Evolutionary conservation across 1,140 invertebrate genomes (phyloP).

Genomic region (Penaeus vannamei): DNA sequence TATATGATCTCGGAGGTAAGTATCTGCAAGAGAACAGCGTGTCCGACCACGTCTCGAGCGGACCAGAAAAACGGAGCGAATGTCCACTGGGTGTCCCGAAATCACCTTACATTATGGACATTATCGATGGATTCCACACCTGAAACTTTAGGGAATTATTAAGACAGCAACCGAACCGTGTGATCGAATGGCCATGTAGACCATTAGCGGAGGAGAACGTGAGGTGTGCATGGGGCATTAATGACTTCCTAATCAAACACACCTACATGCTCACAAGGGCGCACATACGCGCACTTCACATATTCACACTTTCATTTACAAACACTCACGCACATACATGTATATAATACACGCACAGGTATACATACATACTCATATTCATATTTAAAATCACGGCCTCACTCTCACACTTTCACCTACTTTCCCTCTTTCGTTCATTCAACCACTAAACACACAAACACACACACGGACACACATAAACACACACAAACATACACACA

Average conservation of each 20-base stretch:
- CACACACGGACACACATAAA: too few relatives aligned
- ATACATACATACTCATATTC: not conserved
- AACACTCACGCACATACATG: not conserved
- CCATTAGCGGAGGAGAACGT: not conserved
- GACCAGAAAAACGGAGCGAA: too few relatives aligned
- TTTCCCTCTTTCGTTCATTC: not conserved
- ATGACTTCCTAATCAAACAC: conserved; percentile 10
- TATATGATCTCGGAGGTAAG: too few relatives aligned
- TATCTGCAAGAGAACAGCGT: too few relatives aligned
- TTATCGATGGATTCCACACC: too few relatives aligned
- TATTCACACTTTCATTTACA: conserved; percentile 19
- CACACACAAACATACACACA: too few relatives aligned
- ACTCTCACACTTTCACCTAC: not conserved
- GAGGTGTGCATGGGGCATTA: not conserved
- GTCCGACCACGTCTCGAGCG: too few relatives aligned
- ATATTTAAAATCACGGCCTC: not conserved
- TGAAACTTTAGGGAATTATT: too few relatives aligned
- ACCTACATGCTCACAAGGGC: conserved; percentile 23
- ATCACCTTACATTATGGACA: too few relatives aligned
- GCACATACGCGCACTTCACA: conserved; percentile 29
- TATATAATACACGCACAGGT: not conserved
- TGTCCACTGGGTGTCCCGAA: too few relatives aligned
- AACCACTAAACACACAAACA: not conserved
- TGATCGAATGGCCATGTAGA: too few relatives aligned
- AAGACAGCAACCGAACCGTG: too few relatives aligned